These are phyloP conservation scores for Silurus glanis DNA, from an alignment of 2,113 vertebrate species.

Conservation along the genomic window DNA sequence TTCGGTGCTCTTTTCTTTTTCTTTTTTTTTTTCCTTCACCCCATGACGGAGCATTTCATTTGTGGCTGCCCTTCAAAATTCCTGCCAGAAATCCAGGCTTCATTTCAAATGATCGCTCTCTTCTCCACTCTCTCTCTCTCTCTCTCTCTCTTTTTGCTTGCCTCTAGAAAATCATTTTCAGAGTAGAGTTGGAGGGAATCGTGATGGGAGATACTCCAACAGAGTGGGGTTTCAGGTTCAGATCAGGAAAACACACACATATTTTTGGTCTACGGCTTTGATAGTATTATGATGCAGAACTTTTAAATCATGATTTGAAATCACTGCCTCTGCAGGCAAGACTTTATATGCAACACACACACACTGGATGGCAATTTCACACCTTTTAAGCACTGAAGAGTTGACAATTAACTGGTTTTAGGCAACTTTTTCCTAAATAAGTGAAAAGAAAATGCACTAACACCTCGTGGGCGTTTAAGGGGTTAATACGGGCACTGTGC, in stretches of 20 bases:
- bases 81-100: constrained; percentile 64
- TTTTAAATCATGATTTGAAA: not conserved
- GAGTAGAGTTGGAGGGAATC: constrained; percentile 59
- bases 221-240: constrained; percentile 41
- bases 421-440: not conserved
- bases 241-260: constrained; percentile 48
- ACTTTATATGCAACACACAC: not conserved
- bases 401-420: not conserved
- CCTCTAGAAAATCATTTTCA: constrained; percentile 53
- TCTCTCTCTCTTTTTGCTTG: constrained; percentile 29
- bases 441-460: too few species aligned
- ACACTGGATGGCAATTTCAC: not conserved
- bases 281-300: constrained; percentile 21
- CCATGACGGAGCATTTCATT: constrained; percentile 69
- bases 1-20: constrained; percentile 58
- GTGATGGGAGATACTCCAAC: constrained; percentile 55
- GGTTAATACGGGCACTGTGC: not conserved
- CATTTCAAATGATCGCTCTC: constrained; percentile 57
- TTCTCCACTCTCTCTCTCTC: constrained; percentile 9
- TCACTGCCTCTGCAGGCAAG: not conserved
- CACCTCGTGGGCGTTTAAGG: not conserved
- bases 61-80: constrained; percentile 68
- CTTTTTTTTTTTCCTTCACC: not conserved
- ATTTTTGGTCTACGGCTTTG: constrained; percentile 10
- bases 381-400: not conserved